Conservation (phyloP, 1,140 invertebrate genomes). For the Drosophila bifasciata region DNA sequence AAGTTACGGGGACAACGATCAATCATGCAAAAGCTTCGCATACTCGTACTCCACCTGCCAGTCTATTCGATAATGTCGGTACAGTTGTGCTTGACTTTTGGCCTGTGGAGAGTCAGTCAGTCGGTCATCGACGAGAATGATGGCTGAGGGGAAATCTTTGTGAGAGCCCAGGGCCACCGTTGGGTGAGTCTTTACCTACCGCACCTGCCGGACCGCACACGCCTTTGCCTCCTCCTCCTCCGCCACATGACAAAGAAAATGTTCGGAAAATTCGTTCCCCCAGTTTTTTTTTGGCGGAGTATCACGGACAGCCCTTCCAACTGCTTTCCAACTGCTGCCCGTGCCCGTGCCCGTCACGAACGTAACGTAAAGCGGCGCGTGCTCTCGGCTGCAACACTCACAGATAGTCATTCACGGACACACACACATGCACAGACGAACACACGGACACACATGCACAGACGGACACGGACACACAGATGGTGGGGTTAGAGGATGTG, state of each 20-base stretch:
- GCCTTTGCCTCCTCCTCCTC: too few relatives aligned
- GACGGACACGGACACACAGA: conserved; percentile 9
- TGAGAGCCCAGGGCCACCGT: conserved; percentile 40
- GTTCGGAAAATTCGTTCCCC: conserved; percentile 48
- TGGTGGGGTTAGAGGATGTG: conserved; percentile 4
- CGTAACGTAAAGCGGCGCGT: conserved; percentile 74
- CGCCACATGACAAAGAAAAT: conserved; percentile 53
- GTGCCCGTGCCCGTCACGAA: conserved; percentile 69
- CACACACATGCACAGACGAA: neutral
- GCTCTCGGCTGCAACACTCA: conserved; percentile 65
- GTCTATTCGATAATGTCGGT: conserved; percentile 6
- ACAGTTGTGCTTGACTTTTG: conserved; percentile 34
- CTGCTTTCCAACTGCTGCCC: too few relatives aligned
- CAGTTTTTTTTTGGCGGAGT: conserved; percentile 10
- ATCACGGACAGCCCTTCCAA: conserved; percentile 23
- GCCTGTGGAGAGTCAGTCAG: conserved; percentile 7
- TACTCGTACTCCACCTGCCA: too few relatives aligned
- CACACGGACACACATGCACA: conserved; percentile 23
- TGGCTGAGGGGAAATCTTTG: conserved; percentile 44
- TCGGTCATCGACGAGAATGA: conserved; percentile 31
- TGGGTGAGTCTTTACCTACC: conserved; percentile 18
- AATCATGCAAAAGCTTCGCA: too few relatives aligned
- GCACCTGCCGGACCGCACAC: neutral
- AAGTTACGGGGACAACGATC: too few relatives aligned
- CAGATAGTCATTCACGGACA: conserved; percentile 9